Conservation (phyloP, 2,888 invertebrate genomes). For the Acleris cristana region DNA sequence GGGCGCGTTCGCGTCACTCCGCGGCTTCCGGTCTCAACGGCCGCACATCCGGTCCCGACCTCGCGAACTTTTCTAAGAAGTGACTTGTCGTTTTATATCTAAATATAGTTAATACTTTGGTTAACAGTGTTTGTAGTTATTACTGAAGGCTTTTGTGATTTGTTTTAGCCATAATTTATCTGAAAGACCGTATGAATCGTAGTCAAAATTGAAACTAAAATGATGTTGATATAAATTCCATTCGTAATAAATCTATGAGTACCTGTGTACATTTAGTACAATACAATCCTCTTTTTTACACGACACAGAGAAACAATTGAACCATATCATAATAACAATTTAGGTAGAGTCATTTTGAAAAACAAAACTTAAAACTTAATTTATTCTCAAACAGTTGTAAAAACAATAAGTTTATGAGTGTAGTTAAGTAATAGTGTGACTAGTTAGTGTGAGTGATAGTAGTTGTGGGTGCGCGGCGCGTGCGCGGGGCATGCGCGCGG, state of each 20-base stretch:
- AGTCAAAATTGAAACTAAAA: background rate
- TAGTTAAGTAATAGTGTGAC: background rate
- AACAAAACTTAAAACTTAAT: no score
- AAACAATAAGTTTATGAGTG: no score
- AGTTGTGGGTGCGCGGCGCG: background rate
- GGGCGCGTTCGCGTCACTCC: conserved; percentile 52
- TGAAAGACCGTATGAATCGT: no score
- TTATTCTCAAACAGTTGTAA: no score
- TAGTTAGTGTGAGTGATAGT: conserved; percentile 3
- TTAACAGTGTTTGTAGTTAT: no score
- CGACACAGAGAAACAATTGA: no score
- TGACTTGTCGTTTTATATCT: background rate
- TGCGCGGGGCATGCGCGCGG: conserved; percentile 33
- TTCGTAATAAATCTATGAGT: background rate
- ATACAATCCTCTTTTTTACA: no score
- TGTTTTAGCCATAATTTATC: no score
- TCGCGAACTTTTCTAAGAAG: background rate
- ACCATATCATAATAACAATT: no score
- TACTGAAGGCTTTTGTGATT: no score
- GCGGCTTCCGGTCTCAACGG: conserved; percentile 73
- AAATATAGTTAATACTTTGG: background rate
- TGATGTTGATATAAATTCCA: background rate
- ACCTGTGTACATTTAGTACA: no score
- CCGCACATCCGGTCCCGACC: conserved; percentile 61
- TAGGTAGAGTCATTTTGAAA: no score